A percentile compares a stretch with the other conserved stretches of the same genome.
These are phyloP conservation scores for Sebastes cheni DNA, from an alignment of 2,797 vertebrate species.

Conservation along the genomic window DNA sequence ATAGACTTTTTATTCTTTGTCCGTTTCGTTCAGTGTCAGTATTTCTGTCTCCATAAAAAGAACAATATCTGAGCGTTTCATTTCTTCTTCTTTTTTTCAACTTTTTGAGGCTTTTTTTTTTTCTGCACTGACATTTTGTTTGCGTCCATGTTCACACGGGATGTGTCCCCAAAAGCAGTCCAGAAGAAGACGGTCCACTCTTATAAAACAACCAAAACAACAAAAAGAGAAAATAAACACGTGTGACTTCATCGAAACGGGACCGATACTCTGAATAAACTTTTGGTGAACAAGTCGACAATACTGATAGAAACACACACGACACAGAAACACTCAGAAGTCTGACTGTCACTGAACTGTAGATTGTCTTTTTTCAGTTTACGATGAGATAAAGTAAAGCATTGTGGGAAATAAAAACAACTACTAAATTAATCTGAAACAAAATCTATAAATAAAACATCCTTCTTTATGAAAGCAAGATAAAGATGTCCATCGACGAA, in stretches of 20 bases:
- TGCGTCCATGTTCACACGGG: slow-evolving; percentile 36
- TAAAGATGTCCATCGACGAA: not conserved
- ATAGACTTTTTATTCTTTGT: slow-evolving; percentile 82
- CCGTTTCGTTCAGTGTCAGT: slow-evolving; percentile 82
- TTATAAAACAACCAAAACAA: not conserved
- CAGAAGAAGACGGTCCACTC: slow-evolving; percentile 24
- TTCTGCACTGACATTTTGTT: slow-evolving; percentile 48
- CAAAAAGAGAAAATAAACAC: not conserved
- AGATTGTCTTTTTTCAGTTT: not conserved
- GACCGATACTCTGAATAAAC: slow-evolving; percentile 32
- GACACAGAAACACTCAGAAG: not conserved
- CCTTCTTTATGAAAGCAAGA: not conserved
- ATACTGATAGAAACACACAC: slow-evolving; percentile 49
- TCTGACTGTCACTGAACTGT: no score
- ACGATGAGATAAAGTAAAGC: slow-evolving; percentile 36
- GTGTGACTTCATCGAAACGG: slow-evolving; percentile 39
- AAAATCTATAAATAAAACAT: not conserved
- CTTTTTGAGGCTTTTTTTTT: slow-evolving; percentile 42
- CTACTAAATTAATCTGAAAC: not conserved
- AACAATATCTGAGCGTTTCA: slow-evolving; percentile 69
- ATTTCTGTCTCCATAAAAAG: slow-evolving; percentile 64
- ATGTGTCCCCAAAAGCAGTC: slow-evolving; percentile 10
- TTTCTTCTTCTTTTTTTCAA: slow-evolving; percentile 36
- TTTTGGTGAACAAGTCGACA: slow-evolving; percentile 65
- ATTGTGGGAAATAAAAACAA: slow-evolving; percentile 39